Conservation (phyloP, 2,888 invertebrate genomes). For the Alitta virens region DNA sequence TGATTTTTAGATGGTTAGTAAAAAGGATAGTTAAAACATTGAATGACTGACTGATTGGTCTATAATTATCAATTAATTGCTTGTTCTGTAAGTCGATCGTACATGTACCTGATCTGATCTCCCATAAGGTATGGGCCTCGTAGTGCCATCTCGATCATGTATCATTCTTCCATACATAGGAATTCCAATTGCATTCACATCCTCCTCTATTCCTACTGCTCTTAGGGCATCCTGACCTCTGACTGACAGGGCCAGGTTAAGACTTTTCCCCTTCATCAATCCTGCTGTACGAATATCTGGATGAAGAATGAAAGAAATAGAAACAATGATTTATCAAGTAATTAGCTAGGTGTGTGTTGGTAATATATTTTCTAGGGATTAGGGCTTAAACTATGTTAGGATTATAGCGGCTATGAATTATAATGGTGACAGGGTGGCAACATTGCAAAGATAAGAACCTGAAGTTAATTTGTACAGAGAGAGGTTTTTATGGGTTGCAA, state of each 20-base stretch:
- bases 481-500: too few species aligned
- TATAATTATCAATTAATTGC: too few species aligned
- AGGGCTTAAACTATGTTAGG: too few species aligned
- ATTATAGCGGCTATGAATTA: too few species aligned
- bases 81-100: not conserved
- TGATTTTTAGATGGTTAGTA: not conserved
- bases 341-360: too few species aligned
- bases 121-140: slow-evolving; percentile 80
- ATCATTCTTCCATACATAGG: slow-evolving; percentile 89
- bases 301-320: slow-evolving; percentile 16
- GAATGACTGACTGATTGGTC: not conserved
- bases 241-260: slow-evolving; percentile 87
- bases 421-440: too few species aligned
- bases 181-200: slow-evolving; percentile 71
- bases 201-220: slow-evolving; percentile 75
- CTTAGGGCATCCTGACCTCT: slow-evolving; percentile 81
- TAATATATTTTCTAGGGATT: too few species aligned
- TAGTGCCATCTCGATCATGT: slow-evolving; percentile 73
- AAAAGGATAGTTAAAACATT: not conserved
- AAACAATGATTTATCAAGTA: too few species aligned
- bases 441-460: too few species aligned
- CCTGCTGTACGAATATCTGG: slow-evolving; percentile 76
- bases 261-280: slow-evolving; percentile 78
- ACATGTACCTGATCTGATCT: slow-evolving; percentile 58
- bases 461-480: too few species aligned